Evolutionary conservation across 2,888 invertebrate genomes (phyloP).

Genomic region (Drosophila demipolita): DNA sequence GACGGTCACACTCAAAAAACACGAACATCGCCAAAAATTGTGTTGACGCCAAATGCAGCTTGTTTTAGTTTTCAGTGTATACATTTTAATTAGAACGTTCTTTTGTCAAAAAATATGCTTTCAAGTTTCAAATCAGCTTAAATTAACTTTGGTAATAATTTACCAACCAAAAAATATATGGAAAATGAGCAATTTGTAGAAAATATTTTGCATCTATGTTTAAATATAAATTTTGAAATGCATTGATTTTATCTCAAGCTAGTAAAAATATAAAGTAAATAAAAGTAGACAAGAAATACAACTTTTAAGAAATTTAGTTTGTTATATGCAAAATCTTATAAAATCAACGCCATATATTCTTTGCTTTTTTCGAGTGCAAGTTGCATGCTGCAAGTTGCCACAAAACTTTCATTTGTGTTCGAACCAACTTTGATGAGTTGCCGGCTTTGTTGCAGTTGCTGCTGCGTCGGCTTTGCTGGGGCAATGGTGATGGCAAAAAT

Average conservation of each 20-base stretch:
- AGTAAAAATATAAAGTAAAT: not conserved
- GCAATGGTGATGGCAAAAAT: constrained; percentile 50
- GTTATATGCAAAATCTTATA: not conserved
- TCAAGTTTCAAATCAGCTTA: not conserved
- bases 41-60: not conserved
- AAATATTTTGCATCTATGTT: not conserved
- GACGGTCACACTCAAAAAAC: not conserved
- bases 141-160: not conserved
- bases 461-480: constrained; percentile 19
- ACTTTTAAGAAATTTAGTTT: not conserved
- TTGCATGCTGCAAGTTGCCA: constrained; percentile 47
- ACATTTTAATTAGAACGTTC: not conserved
- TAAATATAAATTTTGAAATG: not conserved
- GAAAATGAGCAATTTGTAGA: not conserved
- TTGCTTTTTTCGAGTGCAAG: constrained; percentile 1
- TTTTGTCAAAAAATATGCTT: not conserved
- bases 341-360: not conserved
- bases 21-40: not conserved
- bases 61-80: not conserved
- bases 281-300: not conserved
- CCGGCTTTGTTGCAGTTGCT: constrained; percentile 12
- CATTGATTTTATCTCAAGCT: not conserved
- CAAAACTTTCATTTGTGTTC: constrained; percentile 76
- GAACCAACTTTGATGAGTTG: constrained; percentile 76
- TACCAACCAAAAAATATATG: not conserved